Evolutionary conservation across 35 echinoderm and acorn worm genomes (phyloP), one percentile per base, ranked within the genome.

Genomic region (Heliocidaris erythrogramma): DNA sequence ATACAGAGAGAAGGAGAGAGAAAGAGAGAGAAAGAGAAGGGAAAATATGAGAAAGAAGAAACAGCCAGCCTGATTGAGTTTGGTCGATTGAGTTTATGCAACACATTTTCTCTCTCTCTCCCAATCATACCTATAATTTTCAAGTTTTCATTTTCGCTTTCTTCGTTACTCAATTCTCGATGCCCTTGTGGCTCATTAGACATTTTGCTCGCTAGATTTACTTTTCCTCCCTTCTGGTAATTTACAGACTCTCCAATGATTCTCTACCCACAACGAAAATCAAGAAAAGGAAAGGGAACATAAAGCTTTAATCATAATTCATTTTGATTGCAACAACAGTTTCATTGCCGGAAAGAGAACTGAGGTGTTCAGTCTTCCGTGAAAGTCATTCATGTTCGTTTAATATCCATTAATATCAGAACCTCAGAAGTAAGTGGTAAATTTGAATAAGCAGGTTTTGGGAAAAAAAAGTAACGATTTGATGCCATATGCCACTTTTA

Each of bases 351-450:
- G 65, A 78, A 56, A 56, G 14, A 9, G 52, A 56, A 10, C 13
- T 56, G 65, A 78, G 65, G 65, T n/a, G 65, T 78, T 18, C 65
- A n/a, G 14, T 78, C 21, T 69, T 7, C 27, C 65, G 21, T 78
- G 65, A 17, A 78, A 78, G 65, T 78, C 65, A 78, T n/a, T 78
- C 65, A 78, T 78, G 65, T 78, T 78, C 17, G 27, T 78, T 78
- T 78, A 78, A 78, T 78, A 78, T 78, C 65, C 65, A 78, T 78
- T 78, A 78, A n/a, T 78, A 78, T n/a, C 65, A 78, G 21, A 78
- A n/a, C 14, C 65, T 78, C 65, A 78, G 21, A 78, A 78, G 13
- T 69, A 18, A 69, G 24, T 5, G 24, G 60, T 6, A 17, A 21
- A 69, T 21, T 69, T 69, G 60, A 69, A 24, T 18, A 4, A 7